Evolutionary conservation across 2,113 vertebrate genomes (phyloP).

Genomic region (Bostrychus sinensis): DNA sequence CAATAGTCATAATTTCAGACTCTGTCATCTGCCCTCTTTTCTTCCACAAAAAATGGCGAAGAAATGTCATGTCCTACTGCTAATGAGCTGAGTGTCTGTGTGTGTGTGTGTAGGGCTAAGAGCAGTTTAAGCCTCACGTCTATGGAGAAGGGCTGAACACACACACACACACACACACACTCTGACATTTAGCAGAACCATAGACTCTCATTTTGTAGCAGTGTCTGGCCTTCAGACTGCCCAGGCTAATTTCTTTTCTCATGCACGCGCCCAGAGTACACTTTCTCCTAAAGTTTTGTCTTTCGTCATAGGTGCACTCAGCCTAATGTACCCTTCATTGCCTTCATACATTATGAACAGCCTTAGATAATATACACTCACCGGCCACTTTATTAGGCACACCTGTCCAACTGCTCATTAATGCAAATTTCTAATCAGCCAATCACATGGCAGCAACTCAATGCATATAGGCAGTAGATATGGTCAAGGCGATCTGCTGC

Average conservation of each 20-base stretch:
- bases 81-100: conserved; percentile 63
- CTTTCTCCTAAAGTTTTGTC: not conserved
- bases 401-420: no score
- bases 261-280: not conserved
- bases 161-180: no score
- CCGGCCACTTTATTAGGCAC: no score
- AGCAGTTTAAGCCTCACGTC: conserved; percentile 48
- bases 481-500: no score
- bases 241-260: conserved; percentile 13
- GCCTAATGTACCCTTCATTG: not conserved
- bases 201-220: conserved; percentile 57
- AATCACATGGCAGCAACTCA: no score
- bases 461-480: no score
- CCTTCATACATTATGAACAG: not conserved
- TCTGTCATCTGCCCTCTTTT: conserved; percentile 28
- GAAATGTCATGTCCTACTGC: conserved; percentile 70
- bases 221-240: conserved; percentile 55
- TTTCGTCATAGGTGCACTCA: not conserved
- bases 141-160: conserved; percentile 24
- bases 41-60: conserved; percentile 39
- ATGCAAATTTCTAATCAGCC: no score
- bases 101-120: conserved; percentile 37
- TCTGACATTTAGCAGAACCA: conserved; percentile 68
- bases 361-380: no score
- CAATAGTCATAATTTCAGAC: conserved; percentile 48